Evolutionary conservation across 2,888 invertebrate species (phyloP).

Genomic region (Branchipolynoe longqiensis): DNA sequence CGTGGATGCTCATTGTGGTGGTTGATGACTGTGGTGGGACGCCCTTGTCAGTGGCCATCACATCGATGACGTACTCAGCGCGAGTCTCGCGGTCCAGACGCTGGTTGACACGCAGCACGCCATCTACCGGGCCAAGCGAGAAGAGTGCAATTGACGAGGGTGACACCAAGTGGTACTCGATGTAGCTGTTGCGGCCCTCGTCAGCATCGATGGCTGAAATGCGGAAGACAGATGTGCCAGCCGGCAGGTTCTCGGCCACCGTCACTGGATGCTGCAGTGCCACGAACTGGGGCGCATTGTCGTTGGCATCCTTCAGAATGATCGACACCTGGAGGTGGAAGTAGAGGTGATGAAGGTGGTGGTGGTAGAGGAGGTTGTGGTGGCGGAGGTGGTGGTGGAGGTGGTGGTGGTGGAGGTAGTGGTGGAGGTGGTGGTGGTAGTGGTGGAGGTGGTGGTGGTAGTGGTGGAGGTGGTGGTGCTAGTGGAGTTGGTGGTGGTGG

Average conservation of each 20-base stretch:
- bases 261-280: constrained; percentile 90
- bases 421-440: no score
- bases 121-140: constrained; percentile 92
- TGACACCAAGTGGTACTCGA: constrained; percentile 85
- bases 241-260: constrained; percentile 84
- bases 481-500: no score
- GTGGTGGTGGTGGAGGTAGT: no score
- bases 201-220: constrained; percentile 92
- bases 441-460: no score
- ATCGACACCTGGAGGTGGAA: constrained; percentile 61
- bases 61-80: constrained; percentile 72
- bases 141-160: constrained; percentile 86
- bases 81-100: constrained; percentile 87
- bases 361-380: no score
- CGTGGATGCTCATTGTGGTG: constrained; percentile 70
- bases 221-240: constrained; percentile 92
- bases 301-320: constrained; percentile 79
- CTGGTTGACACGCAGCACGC: constrained; percentile 91
- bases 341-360: no score
- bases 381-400: no score
- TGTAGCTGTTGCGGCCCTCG: constrained; percentile 88
- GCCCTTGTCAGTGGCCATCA: constrained; percentile 77
- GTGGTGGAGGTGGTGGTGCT: no score
- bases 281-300: constrained; percentile 93
- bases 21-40: constrained; percentile 68